Percentiles rank a stretch among this genome's conserved stretches.
phyloP scores from a whole-genome alignment of 2,888 invertebrate species.

The Hyppa rectilinea region DNA sequence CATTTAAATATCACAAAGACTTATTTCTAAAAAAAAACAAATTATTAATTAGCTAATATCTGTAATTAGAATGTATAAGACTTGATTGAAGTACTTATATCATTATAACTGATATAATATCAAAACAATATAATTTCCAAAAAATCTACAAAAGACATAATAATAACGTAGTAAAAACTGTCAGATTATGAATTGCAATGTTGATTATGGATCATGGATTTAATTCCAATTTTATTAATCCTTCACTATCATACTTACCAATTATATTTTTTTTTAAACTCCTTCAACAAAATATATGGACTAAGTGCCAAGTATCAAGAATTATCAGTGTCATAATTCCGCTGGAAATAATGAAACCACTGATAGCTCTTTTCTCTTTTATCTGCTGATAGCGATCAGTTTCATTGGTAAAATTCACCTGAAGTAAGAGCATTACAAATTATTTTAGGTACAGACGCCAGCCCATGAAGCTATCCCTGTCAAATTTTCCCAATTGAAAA shows the following conservation, averaged over 20 bases:
- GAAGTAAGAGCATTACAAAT: not conserved
- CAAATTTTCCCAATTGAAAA: too few relatives aligned
- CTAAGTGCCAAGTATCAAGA: too few relatives aligned
- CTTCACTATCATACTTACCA: not conserved
- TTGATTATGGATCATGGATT: not conserved
- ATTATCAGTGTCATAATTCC: too few relatives aligned
- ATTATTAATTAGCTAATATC: not conserved
- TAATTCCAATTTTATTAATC: too few relatives aligned
- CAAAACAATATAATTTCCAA: not conserved
- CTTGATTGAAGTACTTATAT: not conserved
- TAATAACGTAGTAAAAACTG: not conserved
- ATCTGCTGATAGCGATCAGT: too few relatives aligned
- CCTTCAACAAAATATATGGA: not conserved
- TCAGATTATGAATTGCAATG: not conserved
- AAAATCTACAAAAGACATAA: not conserved
- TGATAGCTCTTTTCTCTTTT: too few relatives aligned
- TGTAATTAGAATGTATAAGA: not conserved
- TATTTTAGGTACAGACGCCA: too few relatives aligned
- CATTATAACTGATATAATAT: not conserved
- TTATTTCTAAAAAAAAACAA: not conserved
- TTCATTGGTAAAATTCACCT: too few relatives aligned
- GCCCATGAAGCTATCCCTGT: too few relatives aligned
- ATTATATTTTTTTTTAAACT: not conserved
- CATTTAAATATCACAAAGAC: not conserved
- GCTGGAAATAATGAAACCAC: too few relatives aligned